A percentile compares a stretch with the other conserved stretches of the same genome.
phyloP scores from a whole-genome alignment of 1,140 invertebrate genomes.

The Drosophila sulfurigaster region DNA sequence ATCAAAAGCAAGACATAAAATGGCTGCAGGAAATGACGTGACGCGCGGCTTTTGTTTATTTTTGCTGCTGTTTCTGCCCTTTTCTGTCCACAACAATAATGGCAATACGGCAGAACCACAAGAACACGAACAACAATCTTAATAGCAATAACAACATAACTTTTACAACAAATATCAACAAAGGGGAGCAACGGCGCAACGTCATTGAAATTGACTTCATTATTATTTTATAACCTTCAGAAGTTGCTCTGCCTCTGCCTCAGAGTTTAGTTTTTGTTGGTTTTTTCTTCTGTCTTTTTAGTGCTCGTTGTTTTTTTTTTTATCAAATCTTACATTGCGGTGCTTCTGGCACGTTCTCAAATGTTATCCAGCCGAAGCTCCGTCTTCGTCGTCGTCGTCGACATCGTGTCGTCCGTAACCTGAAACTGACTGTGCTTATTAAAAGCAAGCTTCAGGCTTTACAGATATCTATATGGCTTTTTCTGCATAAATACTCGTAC shows the following conservation, averaged over 20 bases:
- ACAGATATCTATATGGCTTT: conserved; percentile 33
- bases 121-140: conserved; percentile 38
- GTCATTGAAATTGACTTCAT: conserved; percentile 81
- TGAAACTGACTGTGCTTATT: conserved; percentile 64
- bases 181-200: conserved; percentile 37
- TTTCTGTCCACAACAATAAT: conserved; percentile 57
- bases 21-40: conserved; percentile 79
- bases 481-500: conserved; percentile 2
- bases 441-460: conserved; percentile 59
- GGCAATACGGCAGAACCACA: conserved; percentile 36
- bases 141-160: conserved; percentile 56
- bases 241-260: conserved; percentile 35
- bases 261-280: conserved; percentile 47
- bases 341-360: conserved; percentile 74
- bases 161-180: conserved; percentile 54
- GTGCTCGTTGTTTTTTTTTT: conserved; percentile 42
- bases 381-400: not conserved
- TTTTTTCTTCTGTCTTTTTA: conserved; percentile 10
- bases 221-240: conserved; percentile 72
- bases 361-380: conserved; percentile 26
- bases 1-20: conserved; percentile 72
- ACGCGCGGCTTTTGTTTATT: conserved; percentile 65
- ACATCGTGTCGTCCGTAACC: conserved; percentile 1
- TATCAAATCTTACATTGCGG: conserved; percentile 75
- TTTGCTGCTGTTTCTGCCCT: conserved; percentile 50